Percentiles rank a stretch among this genome's conserved stretches.
phyloP scores from a whole-genome alignment of 2,888 invertebrate genomes.

The Polylopha cassiicola region DNA sequence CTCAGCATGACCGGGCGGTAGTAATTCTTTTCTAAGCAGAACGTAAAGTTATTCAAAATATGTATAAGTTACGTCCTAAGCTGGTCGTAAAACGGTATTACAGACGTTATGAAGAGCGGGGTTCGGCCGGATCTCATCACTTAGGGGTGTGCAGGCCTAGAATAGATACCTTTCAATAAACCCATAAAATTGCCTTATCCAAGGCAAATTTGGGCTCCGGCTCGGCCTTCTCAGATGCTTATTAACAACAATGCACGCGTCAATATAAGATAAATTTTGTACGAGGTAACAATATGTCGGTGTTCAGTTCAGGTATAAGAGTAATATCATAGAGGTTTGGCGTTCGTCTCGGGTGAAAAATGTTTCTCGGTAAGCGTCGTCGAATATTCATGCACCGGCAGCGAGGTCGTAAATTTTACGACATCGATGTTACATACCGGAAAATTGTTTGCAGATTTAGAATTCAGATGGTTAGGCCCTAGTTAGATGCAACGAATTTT shows the following conservation, averaged over 20 bases:
- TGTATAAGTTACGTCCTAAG: constrained; percentile 71
- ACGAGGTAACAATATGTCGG: constrained; percentile 57
- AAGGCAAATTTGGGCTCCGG: constrained; percentile 40
- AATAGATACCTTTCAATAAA: constrained; percentile 65
- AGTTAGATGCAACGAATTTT: constrained; percentile 7
- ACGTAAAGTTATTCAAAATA: constrained; percentile 71
- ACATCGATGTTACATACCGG: constrained; percentile 43
- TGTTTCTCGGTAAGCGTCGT: constrained; percentile 50
- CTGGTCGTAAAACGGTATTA: constrained; percentile 71
- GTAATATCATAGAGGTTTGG: constrained; percentile 51
- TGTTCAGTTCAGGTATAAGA: constrained; percentile 53
- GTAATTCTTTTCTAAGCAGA: constrained; percentile 62
- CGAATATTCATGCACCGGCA: constrained; percentile 56
- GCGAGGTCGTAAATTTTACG: constrained; percentile 53
- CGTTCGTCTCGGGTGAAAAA: constrained; percentile 55
- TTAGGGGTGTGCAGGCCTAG: constrained; percentile 58
- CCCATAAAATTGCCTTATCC: constrained; percentile 60
- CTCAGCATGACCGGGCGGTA: constrained; percentile 41
- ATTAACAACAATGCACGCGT: constrained; percentile 55
- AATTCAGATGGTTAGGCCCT: constrained; percentile 25
- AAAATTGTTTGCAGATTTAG: constrained; percentile 39
- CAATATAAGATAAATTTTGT: constrained; percentile 58
- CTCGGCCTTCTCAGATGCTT: constrained; percentile 35
- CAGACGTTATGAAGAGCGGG: constrained; percentile 68
- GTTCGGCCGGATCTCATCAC: constrained; percentile 69